Percentiles rank a stretch among this genome's conserved stretches.
Conservation (phyloP, 2,113 vertebrate species). For the Camelus dromedarius region DNA sequence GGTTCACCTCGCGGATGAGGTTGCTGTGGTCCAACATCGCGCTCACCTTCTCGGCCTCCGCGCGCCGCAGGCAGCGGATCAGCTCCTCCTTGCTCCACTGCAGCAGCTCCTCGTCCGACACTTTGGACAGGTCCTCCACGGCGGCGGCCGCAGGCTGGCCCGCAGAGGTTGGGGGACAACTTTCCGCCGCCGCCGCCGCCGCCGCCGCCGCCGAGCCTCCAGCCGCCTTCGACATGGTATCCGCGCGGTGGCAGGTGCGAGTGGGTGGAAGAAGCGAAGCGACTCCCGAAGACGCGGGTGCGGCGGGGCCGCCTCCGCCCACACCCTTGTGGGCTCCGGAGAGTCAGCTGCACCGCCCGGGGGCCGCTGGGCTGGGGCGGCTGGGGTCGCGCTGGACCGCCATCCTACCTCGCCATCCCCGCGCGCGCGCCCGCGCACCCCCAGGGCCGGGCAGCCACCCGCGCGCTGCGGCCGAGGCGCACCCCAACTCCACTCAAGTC, state of each 20-base stretch:
- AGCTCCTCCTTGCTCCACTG: constrained; percentile 97
- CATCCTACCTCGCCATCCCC: constrained; percentile 77
- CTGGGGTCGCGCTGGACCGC: constrained; percentile 63
- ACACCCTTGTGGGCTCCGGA: constrained; percentile 61
- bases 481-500: constrained; percentile 63
- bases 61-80: constrained; percentile 93
- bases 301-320: constrained; percentile 71
- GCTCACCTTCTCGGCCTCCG: constrained; percentile 97
- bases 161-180: constrained; percentile 59
- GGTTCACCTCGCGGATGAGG: constrained; percentile 98
- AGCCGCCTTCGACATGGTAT: constrained; percentile 86
- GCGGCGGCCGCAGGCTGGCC: constrained; percentile 79
- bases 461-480: not conserved
- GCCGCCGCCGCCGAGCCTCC: constrained; percentile 79
- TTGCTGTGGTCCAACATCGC: constrained; percentile 98
- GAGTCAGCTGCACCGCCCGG: constrained; percentile 73
- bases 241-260: constrained; percentile 58
- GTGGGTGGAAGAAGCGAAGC: constrained; percentile 52
- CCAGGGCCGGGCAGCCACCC: constrained; percentile 17
- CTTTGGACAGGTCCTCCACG: constrained; percentile 94
- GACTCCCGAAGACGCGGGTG: constrained; percentile 48
- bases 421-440: constrained; percentile 54
- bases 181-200: constrained; percentile 76
- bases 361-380: constrained; percentile 59
- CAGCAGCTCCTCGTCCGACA: constrained; percentile 95